Evolutionary conservation across 2,113 vertebrate species (phyloP).

Genomic region (Puma concolor): DNA sequence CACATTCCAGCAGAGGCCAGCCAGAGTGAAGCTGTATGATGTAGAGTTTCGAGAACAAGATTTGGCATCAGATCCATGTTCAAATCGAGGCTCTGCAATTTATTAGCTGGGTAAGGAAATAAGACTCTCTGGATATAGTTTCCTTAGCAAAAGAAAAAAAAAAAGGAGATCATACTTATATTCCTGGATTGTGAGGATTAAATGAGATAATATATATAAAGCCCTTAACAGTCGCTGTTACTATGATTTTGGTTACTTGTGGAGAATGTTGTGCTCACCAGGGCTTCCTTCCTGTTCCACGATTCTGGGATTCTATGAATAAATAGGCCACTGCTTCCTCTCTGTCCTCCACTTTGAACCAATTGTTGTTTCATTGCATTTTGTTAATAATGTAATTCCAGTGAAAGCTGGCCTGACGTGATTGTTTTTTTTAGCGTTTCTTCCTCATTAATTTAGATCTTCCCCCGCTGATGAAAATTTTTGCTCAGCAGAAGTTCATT

Average conservation of each 20-base stretch:
- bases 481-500: conserved; percentile 23
- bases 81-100: not conserved
- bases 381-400: not conserved
- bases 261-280: not conserved
- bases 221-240: not conserved
- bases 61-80: not conserved
- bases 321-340: not conserved
- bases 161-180: not conserved
- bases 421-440: conserved; percentile 18
- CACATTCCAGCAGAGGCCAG: not conserved
- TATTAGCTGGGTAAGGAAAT: not conserved
- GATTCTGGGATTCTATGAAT: not conserved
- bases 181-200: not conserved
- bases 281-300: rapidly evolving
- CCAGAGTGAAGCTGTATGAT: not conserved
- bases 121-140: not conserved
- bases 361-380: not conserved
- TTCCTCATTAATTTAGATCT: conserved; percentile 58
- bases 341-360: conserved; percentile 14
- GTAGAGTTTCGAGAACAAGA: not conserved
- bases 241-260: not conserved
- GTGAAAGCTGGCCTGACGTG: not conserved
- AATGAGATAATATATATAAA: not conserved
- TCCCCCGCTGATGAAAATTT: not conserved
- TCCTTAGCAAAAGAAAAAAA: not conserved